phyloP scores from a whole-genome alignment of 2,113 vertebrate species.

The Aviceda subcristata region DNA sequence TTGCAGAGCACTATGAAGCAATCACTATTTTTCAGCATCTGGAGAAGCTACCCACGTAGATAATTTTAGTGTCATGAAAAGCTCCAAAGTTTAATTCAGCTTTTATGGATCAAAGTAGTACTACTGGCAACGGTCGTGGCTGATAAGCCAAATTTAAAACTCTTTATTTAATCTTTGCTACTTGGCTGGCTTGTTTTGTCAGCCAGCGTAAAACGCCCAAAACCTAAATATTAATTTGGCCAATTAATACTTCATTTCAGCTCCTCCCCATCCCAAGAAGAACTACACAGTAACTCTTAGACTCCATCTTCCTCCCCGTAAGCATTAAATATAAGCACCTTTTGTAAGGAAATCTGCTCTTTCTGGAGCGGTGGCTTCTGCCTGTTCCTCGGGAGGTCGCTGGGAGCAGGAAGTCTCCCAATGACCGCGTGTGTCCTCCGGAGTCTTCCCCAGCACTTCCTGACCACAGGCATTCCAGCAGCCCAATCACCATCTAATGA shows the following conservation, averaged over 20 bases:
- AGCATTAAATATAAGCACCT: neutral
- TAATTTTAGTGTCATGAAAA: neutral
- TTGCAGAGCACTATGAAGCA: neutral
- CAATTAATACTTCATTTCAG: neutral
- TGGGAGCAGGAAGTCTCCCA: neutral
- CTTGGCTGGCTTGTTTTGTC: neutral
- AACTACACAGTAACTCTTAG: neutral
- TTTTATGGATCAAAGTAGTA: neutral
- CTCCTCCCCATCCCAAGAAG: neutral
- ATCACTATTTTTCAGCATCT: neutral
- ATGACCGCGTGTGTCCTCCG: neutral
- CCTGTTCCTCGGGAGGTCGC: neutral
- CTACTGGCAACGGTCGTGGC: neutral
- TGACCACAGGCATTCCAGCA: neutral
- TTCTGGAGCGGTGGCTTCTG: neutral
- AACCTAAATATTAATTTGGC: neutral
- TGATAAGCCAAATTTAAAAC: neutral
- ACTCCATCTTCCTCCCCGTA: neutral
- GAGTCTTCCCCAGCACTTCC: neutral
- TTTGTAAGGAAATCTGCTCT: neutral
- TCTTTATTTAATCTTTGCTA: neutral
- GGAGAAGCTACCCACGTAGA: neutral
- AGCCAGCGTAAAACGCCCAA: neutral
- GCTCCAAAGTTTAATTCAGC: neutral
- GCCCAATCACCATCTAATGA: neutral